Evolutionary conservation across 2,888 invertebrate species (phyloP).

Genomic region (Thecophora atra): DNA sequence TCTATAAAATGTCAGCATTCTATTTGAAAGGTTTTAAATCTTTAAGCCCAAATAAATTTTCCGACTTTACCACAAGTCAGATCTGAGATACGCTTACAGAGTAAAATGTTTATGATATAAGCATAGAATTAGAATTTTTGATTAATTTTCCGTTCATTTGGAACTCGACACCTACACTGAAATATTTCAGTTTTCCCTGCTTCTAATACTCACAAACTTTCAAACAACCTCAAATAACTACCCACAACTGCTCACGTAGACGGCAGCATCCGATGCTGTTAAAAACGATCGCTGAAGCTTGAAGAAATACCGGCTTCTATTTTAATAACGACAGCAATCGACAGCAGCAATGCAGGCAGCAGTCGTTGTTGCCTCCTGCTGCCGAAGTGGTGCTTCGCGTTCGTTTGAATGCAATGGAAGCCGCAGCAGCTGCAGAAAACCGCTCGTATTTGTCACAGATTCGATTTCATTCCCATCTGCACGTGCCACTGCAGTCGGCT

Average conservation of each 20-base stretch:
- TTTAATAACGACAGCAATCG: constrained; percentile 40
- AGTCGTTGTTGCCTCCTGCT: constrained; percentile 3
- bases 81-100: too few relatives aligned
- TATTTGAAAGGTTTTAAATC: too few relatives aligned
- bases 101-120: too few relatives aligned
- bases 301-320: constrained; percentile 34
- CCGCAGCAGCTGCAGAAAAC: constrained; percentile 39
- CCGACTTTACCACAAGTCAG: too few relatives aligned
- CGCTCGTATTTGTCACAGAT: constrained; percentile 44
- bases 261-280: not conserved
- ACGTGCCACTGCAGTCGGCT: too few relatives aligned
- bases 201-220: not conserved
- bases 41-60: too few relatives aligned
- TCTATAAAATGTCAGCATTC: too few relatives aligned
- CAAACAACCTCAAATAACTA: not conserved
- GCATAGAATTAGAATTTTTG: too few relatives aligned
- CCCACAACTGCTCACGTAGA: not conserved
- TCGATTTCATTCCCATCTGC: constrained; percentile 35
- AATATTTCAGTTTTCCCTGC: too few relatives aligned
- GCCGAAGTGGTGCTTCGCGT: not conserved
- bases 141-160: too few relatives aligned
- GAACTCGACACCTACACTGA: too few relatives aligned
- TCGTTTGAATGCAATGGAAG: constrained; percentile 14
- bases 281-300: constrained; percentile 2
- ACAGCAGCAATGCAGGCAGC: too few relatives aligned